Conservation (phyloP, 92 coral and sea anemone species). For the Pocillopora meandrina region DNA sequence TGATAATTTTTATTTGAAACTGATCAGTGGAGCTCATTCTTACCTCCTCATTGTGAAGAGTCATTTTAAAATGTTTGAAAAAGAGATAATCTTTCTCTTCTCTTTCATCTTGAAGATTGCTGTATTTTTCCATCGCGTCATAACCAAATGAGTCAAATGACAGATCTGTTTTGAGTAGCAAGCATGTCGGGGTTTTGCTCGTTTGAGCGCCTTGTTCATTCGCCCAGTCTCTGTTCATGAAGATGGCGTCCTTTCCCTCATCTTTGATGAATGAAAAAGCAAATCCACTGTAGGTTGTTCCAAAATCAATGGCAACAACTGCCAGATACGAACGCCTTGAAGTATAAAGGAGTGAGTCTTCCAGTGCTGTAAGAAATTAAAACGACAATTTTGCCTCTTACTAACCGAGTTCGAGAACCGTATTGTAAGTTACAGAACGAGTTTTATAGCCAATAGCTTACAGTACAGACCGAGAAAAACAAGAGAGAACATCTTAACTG, state of each 20-base stretch:
- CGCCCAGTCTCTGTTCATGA: slow-evolving; percentile 34
- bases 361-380: not conserved
- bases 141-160: slow-evolving; percentile 43
- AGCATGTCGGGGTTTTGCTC: slow-evolving; percentile 37
- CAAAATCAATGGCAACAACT: slow-evolving; percentile 49
- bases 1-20: too few relatives aligned
- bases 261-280: slow-evolving; percentile 41
- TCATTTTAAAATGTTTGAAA: slow-evolving; percentile 43
- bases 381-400: too few relatives aligned
- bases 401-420: too few relatives aligned
- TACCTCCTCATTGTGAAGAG: slow-evolving; percentile 32
- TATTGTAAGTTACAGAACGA: too few relatives aligned
- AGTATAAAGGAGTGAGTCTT: not conserved
- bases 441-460: too few relatives aligned
- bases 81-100: slow-evolving; percentile 9
- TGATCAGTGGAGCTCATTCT: not conserved
- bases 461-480: too few relatives aligned
- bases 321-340: slow-evolving; percentile 17
- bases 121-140: slow-evolving; percentile 34
- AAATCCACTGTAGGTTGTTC: slow-evolving; percentile 48
- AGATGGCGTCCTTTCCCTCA: slow-evolving; percentile 19
- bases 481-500: too few relatives aligned
- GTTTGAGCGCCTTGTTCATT: slow-evolving; percentile 24
- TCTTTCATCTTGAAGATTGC: slow-evolving; percentile 10
- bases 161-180: slow-evolving; percentile 37